Evolutionary conservation across 2,888 invertebrate species (phyloP).

Genomic region (Parnassius smintheus): DNA sequence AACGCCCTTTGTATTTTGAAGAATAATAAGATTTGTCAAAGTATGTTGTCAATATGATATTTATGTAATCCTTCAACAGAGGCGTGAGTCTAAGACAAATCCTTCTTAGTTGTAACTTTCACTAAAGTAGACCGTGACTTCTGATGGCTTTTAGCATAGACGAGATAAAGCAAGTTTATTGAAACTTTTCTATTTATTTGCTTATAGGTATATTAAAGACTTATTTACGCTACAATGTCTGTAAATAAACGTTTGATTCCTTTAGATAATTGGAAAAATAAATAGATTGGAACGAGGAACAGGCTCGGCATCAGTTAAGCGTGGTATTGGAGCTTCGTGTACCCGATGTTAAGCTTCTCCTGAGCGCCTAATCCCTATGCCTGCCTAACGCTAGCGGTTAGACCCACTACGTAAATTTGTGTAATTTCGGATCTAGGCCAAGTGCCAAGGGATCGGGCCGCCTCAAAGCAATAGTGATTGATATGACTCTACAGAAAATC

Average conservation of each 20-base stretch:
- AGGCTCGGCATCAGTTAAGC: slow-evolving; percentile 63
- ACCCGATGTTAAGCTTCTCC: slow-evolving; percentile 67
- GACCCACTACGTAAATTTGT: slow-evolving; percentile 78
- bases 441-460: slow-evolving; percentile 76
- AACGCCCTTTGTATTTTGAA: not conserved
- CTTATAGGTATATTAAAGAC: slow-evolving; percentile 64
- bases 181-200: slow-evolving; percentile 76
- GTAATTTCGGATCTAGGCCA: slow-evolving; percentile 80
- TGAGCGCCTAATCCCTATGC: slow-evolving; percentile 67
- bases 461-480: slow-evolving; percentile 75
- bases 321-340: slow-evolving; percentile 60
- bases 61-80: slow-evolving; percentile 66
- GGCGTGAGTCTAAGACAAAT: slow-evolving; percentile 72
- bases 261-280: slow-evolving; percentile 47
- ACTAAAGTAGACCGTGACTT: slow-evolving; percentile 73
- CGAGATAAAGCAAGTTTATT: slow-evolving; percentile 70
- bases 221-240: slow-evolving; percentile 57
- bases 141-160: slow-evolving; percentile 74
- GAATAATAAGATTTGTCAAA: slow-evolving; percentile 38
- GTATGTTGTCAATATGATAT: slow-evolving; percentile 64
- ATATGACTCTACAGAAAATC: slow-evolving; percentile 68
- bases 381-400: slow-evolving; percentile 65
- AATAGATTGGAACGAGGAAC: slow-evolving; percentile 43
- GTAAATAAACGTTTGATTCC: slow-evolving; percentile 42
- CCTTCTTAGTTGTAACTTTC: slow-evolving; percentile 76